Evolutionary conservation across 2,797 vertebrate species (phyloP).

Genomic region (Lacerta agilis): DNA sequence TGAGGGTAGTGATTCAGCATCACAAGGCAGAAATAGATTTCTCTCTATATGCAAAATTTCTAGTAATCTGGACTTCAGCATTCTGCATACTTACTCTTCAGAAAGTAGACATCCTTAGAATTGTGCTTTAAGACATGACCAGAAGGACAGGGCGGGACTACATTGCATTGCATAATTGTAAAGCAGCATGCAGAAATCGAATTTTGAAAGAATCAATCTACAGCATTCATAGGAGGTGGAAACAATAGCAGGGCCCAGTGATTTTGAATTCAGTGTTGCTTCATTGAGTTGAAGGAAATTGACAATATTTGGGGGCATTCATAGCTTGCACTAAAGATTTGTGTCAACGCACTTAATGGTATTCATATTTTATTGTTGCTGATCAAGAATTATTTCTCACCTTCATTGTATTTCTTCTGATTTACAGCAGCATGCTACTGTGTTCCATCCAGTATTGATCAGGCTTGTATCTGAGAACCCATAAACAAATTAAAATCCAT

Average conservation of each 20-base stretch:
- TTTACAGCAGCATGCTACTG: constrained; percentile 1
- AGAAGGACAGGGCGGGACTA: not conserved
- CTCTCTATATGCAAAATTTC: not conserved
- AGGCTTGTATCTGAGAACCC: not conserved
- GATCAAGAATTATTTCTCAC: constrained; percentile 3
- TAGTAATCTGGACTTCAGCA: not conserved
- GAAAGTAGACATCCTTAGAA: not conserved
- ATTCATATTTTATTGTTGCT: not conserved
- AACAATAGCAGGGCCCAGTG: not conserved
- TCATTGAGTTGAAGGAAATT: not conserved
- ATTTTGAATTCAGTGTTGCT: not conserved
- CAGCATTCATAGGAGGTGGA: not conserved
- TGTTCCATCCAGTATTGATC: constrained; percentile 9
- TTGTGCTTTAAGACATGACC: not conserved
- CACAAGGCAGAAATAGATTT: not conserved
- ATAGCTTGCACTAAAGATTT: constrained; percentile 23
- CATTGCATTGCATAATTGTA: not conserved
- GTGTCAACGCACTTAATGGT: not conserved
- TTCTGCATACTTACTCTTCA: not conserved
- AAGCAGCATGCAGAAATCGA: not conserved
- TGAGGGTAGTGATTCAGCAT: constrained; percentile 64
- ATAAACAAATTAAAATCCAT: constrained; percentile 24
- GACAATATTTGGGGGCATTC: not conserved
- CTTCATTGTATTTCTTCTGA: constrained; percentile 16
- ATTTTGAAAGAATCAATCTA: not conserved